phyloP scores from a whole-genome alignment of 2,888 invertebrate genomes.

The Eristalis intricaria region DNA sequence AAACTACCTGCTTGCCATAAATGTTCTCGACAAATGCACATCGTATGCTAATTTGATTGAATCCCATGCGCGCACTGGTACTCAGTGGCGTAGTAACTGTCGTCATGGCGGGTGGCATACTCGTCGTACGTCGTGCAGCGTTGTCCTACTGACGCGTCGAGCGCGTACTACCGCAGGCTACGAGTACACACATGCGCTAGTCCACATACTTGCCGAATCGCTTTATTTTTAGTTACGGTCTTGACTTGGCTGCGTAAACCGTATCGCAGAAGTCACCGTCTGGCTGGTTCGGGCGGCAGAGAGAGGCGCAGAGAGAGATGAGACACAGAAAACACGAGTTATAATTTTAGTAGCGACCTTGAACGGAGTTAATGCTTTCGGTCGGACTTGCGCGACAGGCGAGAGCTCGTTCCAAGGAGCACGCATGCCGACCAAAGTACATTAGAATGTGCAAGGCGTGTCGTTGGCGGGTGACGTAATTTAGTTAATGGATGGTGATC shows the following conservation, averaged over 20 bases:
- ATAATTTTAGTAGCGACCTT: slow-evolving; percentile 37
- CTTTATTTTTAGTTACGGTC: slow-evolving; percentile 8
- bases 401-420: background rate
- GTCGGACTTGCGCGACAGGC: slow-evolving; percentile 21
- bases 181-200: background rate
- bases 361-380: slow-evolving; percentile 33
- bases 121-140: too few relatives aligned
- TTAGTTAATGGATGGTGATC: too few relatives aligned
- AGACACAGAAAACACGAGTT: background rate
- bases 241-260: slow-evolving; percentile 27
- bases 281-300: background rate
- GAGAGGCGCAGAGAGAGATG: background rate
- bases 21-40: background rate
- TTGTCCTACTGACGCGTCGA: slow-evolving; percentile 16
- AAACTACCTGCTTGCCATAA: slow-evolving; percentile 17
- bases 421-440: slow-evolving; percentile 28
- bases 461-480: slow-evolving; percentile 25
- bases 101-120: background rate
- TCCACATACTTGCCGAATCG: background rate
- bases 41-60: slow-evolving; percentile 15
- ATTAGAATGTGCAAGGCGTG: background rate
- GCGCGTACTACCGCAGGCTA: background rate
- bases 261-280: slow-evolving; percentile 3
- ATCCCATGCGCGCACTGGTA: background rate
- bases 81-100: background rate